A percentile compares a stretch with the other conserved stretches of the same genome.
Evolutionary conservation across 92 coral and sea anemone species (phyloP).

Genomic region (Palythoa heliodiscus): DNA sequence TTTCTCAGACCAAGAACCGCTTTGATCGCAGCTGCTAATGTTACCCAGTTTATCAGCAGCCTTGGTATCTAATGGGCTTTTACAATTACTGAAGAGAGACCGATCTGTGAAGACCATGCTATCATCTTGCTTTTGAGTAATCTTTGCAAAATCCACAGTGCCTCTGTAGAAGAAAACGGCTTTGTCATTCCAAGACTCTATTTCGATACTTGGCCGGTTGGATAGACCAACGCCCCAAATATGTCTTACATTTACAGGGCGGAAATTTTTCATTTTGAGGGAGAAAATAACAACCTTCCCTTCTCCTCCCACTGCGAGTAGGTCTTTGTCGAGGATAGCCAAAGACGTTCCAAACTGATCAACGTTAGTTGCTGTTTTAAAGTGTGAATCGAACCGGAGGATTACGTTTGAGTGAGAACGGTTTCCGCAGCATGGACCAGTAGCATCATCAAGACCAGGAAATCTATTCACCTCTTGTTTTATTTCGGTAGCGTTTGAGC

Average conservation of each 20-base stretch:
- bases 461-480: conserved; percentile 40
- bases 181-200: conserved; percentile 1
- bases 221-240: background rate
- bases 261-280: conserved; percentile 11
- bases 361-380: conserved; percentile 67
- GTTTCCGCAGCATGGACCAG: conserved; percentile 74
- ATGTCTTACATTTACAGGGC: background rate
- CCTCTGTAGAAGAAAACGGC: conserved; percentile 32
- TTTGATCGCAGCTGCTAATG: background rate
- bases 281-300: conserved; percentile 65
- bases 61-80: background rate
- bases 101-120: background rate
- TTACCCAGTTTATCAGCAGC: background rate
- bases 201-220: conserved; percentile 11
- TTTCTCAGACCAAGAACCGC: conserved; percentile 26
- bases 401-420: conserved; percentile 24
- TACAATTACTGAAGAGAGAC: conserved; percentile 7
- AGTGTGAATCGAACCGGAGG: conserved; percentile 65
- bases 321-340: conserved; percentile 51
- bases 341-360: conserved; percentile 73
- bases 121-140: background rate
- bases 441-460: conserved; percentile 63
- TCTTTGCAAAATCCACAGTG: conserved; percentile 1
- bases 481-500: conserved; percentile 18
- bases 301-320: conserved; percentile 57